Conservation (phyloP, 2,888 invertebrate genomes). For the Chesias legatella region DNA sequence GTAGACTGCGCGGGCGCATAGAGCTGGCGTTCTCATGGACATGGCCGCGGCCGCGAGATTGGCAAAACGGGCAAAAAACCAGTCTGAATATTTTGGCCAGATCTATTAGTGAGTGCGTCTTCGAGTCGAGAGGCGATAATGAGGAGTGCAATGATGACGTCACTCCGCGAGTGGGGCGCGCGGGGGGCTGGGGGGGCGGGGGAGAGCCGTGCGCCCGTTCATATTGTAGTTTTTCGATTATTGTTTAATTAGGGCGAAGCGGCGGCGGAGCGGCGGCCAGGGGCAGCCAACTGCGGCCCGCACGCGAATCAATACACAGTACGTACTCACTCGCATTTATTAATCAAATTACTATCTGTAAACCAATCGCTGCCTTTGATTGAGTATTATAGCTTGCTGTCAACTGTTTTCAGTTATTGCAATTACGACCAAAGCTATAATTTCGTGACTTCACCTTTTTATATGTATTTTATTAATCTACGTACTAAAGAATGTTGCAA, state of each 20-base stretch:
- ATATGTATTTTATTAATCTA: too few relatives aligned
- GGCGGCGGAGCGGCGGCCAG: slow-evolving; percentile 79
- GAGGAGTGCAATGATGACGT: slow-evolving; percentile 77
- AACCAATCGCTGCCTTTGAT: neutral
- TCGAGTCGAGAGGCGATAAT: slow-evolving; percentile 72
- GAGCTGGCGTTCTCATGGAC: slow-evolving; percentile 39
- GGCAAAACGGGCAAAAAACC: slow-evolving; percentile 49
- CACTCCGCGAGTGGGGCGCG: slow-evolving; percentile 44
- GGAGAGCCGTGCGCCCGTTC: slow-evolving; percentile 74
- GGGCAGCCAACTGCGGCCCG: slow-evolving; percentile 57
- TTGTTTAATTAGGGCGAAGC: slow-evolving; percentile 81
- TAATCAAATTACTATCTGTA: neutral
- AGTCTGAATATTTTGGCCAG: slow-evolving; percentile 53
- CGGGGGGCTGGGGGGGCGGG: slow-evolving; percentile 57
- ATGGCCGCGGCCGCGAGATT: slow-evolving; percentile 40
- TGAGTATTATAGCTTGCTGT: neutral
- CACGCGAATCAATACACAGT: slow-evolving; percentile 21
- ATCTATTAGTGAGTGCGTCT: slow-evolving; percentile 61
- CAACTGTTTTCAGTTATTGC: too few relatives aligned
- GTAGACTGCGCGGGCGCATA: slow-evolving; percentile 44
- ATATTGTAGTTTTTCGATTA: slow-evolving; percentile 81
- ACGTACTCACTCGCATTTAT: slow-evolving; percentile 20
- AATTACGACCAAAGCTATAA: too few relatives aligned
- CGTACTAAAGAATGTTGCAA: too few relatives aligned
- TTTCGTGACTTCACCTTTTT: too few relatives aligned